These are phyloP conservation scores for Yponomeuta plumbellus DNA, from an alignment of 2,888 invertebrate genomes.

Conservation along the genomic window DNA sequence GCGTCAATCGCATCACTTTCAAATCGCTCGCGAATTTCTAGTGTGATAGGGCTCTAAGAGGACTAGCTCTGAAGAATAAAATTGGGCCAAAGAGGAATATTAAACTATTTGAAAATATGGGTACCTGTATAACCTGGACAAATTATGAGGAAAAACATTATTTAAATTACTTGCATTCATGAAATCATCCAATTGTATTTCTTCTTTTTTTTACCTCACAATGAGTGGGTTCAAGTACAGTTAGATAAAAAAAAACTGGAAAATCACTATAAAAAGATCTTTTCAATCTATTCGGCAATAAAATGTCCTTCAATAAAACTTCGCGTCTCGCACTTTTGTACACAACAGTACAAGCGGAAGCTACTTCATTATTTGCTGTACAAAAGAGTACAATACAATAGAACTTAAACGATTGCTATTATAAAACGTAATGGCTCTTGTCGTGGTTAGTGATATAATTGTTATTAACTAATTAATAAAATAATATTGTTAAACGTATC, in stretches of 20 bases:
- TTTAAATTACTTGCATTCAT: no score
- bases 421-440: not conserved
- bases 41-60: no score
- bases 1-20: no score
- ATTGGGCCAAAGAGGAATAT: no score
- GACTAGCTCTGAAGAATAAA: no score
- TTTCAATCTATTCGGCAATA: not conserved
- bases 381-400: not conserved
- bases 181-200: not conserved
- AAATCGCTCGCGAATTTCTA: no score
- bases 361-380: not conserved
- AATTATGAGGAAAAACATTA: no score
- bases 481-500: not conserved
- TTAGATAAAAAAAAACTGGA: not conserved
- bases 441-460: not conserved
- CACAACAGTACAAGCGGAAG: not conserved
- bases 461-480: not conserved
- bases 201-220: not conserved
- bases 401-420: constrained; percentile 1
- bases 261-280: not conserved
- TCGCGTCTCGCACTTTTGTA: not conserved
- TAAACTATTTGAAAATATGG: no score
- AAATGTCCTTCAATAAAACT: not conserved
- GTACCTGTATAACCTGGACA: no score
- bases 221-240: not conserved